A percentile compares a stretch with the other conserved stretches of the same genome.
phyloP scores from a whole-genome alignment of 1,140 invertebrate genomes.

The Tetramorium simillimum region DNA sequence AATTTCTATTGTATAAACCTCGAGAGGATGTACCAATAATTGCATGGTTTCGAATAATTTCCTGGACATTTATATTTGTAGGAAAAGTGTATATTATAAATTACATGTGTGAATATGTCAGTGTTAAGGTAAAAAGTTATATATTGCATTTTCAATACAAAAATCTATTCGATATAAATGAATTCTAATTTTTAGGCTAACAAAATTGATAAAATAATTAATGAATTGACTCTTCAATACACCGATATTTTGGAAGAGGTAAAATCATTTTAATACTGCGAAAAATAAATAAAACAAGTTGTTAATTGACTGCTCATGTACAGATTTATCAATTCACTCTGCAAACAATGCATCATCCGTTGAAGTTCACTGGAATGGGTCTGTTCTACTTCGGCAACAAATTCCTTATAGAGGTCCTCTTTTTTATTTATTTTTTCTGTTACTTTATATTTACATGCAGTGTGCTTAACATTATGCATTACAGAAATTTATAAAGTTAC shows the following conservation, averaged over 20 bases:
- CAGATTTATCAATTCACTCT: conserved; percentile 3
- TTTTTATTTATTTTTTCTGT: background rate
- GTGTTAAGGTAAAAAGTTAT: conserved; percentile 1
- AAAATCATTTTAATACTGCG: background rate
- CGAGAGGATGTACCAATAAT: background rate
- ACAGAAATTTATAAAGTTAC: background rate
- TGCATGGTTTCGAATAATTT: background rate
- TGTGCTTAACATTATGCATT: background rate
- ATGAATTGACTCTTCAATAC: background rate
- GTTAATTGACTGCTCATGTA: background rate
- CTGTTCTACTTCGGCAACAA: conserved; percentile 13
- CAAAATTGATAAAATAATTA: background rate
- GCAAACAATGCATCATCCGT: background rate
- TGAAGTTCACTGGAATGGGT: conserved; percentile 7
- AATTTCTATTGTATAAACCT: background rate
- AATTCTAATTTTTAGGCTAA: background rate
- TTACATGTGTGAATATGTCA: conserved; percentile 1
- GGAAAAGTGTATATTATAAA: background rate
- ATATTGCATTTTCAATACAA: background rate
- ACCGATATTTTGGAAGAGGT: background rate
- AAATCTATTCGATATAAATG: background rate
- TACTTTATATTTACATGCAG: background rate
- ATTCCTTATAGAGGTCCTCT: background rate
- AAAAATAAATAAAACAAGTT: background rate
- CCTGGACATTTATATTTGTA: background rate